Conservation (phyloP, 2,888 invertebrate species). For the Muscina levida region DNA sequence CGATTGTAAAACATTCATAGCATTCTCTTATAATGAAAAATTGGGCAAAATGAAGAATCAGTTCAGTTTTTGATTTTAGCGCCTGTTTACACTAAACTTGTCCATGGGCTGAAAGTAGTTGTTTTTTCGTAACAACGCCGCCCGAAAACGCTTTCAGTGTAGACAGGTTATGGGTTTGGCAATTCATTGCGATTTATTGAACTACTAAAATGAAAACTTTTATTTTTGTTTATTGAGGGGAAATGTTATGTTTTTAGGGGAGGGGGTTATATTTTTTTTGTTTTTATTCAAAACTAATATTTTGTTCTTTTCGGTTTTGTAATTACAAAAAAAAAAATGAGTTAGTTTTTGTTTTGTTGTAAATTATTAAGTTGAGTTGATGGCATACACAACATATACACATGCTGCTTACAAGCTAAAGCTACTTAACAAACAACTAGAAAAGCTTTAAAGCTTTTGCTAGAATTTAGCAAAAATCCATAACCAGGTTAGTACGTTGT, state of each 20-base stretch:
- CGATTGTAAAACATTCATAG: constrained; percentile 49
- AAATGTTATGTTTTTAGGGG: constrained; percentile 5
- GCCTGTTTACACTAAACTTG: too few species aligned
- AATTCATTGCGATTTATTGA: constrained; percentile 53
- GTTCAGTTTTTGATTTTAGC: constrained; percentile 57
- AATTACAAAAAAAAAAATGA: too few species aligned
- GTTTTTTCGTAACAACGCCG: too few species aligned
- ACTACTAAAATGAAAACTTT: constrained; percentile 56
- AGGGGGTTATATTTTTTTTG: neutral
- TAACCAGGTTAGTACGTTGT: constrained; percentile 48
- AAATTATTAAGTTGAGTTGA: constrained; percentile 17
- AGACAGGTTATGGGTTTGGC: too few species aligned
- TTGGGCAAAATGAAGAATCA: constrained; percentile 48
- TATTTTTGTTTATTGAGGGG: constrained; percentile 1
- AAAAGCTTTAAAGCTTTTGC: constrained; percentile 10
- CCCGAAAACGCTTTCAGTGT: too few species aligned
- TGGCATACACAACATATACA: constrained; percentile 63
- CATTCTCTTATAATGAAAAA: constrained; percentile 53
- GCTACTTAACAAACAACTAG: constrained; percentile 33
- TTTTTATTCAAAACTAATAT: too few species aligned
- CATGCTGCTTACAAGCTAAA: constrained; percentile 55
- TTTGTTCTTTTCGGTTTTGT: too few species aligned
- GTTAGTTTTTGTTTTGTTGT: constrained; percentile 1
- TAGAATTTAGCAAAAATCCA: constrained; percentile 12
- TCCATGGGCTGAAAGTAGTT: too few species aligned